Percentiles rank a stretch among this genome's conserved stretches.
Conservation (phyloP, 2,888 invertebrate species). For the Agriopis aurantiaria region DNA sequence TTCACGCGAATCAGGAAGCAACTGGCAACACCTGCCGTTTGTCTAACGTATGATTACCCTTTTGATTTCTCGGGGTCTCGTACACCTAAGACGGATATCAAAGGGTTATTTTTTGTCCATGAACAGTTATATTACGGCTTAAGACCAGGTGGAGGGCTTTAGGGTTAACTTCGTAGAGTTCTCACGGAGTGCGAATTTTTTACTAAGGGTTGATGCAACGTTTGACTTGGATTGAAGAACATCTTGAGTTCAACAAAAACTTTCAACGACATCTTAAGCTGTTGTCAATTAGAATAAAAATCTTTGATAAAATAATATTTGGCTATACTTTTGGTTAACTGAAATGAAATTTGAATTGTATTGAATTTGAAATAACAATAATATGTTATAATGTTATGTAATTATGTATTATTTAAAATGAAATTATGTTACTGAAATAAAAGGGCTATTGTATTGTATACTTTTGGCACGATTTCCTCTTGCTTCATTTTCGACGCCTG, state of each 20-base stretch:
- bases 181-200: slow-evolving; percentile 66
- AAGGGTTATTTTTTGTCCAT: slow-evolving; percentile 69
- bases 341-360: no score
- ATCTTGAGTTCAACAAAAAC: slow-evolving; percentile 33
- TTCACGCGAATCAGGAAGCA: slow-evolving; percentile 83
- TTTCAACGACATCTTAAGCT: neutral
- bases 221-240: slow-evolving; percentile 36
- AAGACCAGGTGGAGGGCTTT: slow-evolving; percentile 67
- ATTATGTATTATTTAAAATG: no score
- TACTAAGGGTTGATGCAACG: slow-evolving; percentile 37
- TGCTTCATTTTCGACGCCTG: no score
- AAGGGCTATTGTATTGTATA: no score
- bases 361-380: no score
- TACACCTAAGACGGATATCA: slow-evolving; percentile 63
- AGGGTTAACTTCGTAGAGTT: slow-evolving; percentile 67
- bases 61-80: slow-evolving; percentile 58
- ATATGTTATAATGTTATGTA: no score
- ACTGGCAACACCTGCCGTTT: slow-evolving; percentile 79
- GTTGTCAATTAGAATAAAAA: no score
- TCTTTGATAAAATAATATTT: no score
- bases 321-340: no score
- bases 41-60: slow-evolving; percentile 71
- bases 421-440: no score
- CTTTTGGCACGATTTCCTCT: no score
- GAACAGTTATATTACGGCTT: slow-evolving; percentile 79